Evolutionary conservation across 2,113 vertebrate species (phyloP), one percentile per base, ranked within the genome.

Genomic region (Nerophis ophidion): DNA sequence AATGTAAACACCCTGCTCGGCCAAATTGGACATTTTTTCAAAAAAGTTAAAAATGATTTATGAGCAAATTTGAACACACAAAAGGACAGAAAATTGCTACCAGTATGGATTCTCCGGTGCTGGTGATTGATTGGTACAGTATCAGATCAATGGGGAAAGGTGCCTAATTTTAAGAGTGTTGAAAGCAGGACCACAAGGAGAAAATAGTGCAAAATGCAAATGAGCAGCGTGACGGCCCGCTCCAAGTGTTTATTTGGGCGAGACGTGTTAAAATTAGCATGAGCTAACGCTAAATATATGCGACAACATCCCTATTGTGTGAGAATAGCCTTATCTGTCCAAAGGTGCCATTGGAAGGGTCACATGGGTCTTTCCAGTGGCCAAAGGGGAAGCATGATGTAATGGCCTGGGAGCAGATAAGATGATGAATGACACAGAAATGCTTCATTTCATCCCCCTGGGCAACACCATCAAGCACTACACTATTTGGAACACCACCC

Each of bases 311-410:
- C 54, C 46, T 57, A 60, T 10, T 38, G 63, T 70, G 40, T 56
- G 51, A 81, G 81, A 88, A 84, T 74, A 86, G 70, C 60, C 75
- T 80, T 81, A 86, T 85, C 84, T 77, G 40, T 67, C 42, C 54
- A 64, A 75, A 76, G 80, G 75, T 77, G 70, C 67, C 74, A 72
- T 61, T 77, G 71, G 63, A 75, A 74, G 67, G 74, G 75, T 77
- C 76, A 77, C 68, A 66, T 65, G 65, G 60, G 48, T 76, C 57
- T 71, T 82, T 80, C 75, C 66, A 81, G 57, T 15, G 57, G 76
- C 63, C 66, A 75, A 44, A 65, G 55, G 60, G 54, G 62, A 65
- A 47, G 46, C 53, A 65, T 82, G 75, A 77, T 77, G 70, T 77
- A 74, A 77, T 66, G 38, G 54, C 54, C 17, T 56, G 17, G 38